These are phyloP conservation scores for Pemphigus obesinymphae DNA, from an alignment of 1,140 invertebrate genomes.

Conservation along the genomic window DNA sequence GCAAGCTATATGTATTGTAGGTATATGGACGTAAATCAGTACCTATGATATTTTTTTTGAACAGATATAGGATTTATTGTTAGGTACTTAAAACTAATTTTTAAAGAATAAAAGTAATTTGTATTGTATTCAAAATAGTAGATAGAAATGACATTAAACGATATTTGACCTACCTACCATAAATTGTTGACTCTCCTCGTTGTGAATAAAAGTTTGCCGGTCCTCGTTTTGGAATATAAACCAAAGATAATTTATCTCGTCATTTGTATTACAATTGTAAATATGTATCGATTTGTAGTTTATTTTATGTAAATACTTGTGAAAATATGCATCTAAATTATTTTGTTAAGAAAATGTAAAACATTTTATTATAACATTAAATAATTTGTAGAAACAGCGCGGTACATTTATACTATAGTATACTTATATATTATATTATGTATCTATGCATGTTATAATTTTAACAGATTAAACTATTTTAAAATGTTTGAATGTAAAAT, in stretches of 20 bases:
- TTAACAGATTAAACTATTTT: neutral
- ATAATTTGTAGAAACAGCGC: neutral
- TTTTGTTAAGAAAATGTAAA: neutral
- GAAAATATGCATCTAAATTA: neutral
- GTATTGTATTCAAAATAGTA: neutral
- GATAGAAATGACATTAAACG: neutral
- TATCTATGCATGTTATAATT: neutral
- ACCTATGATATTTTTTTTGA: neutral
- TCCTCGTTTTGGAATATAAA: neutral
- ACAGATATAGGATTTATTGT: neutral
- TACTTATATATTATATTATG: no score
- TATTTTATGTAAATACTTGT: neutral
- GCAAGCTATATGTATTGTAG: neutral
- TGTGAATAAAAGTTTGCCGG: neutral
- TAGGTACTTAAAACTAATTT: neutral
- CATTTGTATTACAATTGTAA: neutral
- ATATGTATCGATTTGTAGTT: neutral
- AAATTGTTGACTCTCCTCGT: neutral
- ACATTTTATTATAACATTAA: neutral
- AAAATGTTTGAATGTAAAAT: neutral
- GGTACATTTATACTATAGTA: neutral
- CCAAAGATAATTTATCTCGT: constrained; percentile 33
- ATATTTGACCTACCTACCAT: neutral
- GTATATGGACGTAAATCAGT: neutral
- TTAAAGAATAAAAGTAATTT: neutral